These are phyloP conservation scores for Fukomys damarensis DNA, from an alignment of 2,113 vertebrate species.

Conservation along the genomic window DNA sequence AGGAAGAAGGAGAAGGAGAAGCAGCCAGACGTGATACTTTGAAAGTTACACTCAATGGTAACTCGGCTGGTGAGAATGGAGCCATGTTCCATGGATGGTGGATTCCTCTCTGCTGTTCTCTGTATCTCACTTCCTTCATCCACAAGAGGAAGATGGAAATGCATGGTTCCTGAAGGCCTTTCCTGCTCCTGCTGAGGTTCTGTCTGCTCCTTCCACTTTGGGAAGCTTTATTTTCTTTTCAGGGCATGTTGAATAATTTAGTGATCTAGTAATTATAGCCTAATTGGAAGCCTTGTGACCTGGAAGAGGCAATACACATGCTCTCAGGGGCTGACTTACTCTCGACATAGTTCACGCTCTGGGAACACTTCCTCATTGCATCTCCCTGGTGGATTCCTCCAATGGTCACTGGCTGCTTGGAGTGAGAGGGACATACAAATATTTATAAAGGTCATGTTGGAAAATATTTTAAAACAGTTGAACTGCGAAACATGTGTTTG, in stretches of 20 bases:
- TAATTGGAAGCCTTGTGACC: conserved; percentile 68
- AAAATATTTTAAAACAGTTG: conserved; percentile 81
- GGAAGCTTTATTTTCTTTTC: conserved; percentile 60
- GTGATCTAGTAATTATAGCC: conserved; percentile 50
- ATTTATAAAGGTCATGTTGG: conserved; percentile 75
- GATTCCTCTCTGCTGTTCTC: neutral
- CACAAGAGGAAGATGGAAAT: neutral
- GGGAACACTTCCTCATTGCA: conserved; percentile 50
- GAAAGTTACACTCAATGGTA: neutral
- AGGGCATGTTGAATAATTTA: conserved; percentile 48
- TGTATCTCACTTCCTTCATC: neutral
- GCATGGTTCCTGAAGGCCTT: neutral
- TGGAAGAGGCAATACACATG: conserved; percentile 53
- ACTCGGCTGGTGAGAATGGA: neutral
- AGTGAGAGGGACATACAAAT: conserved; percentile 70
- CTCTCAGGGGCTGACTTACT: conserved; percentile 4
- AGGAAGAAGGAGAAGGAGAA: neutral
- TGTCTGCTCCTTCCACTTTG: neutral
- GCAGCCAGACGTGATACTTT: neutral
- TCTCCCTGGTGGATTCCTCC: conserved; percentile 16
- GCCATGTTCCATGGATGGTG: accelerated
- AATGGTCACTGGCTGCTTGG: conserved; percentile 62
- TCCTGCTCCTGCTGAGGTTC: neutral
- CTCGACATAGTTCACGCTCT: neutral
- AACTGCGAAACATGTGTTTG: conserved; percentile 77